These are phyloP conservation scores for Scolopax mira DNA, from an alignment of 2,113 vertebrate genomes.

Conservation along the genomic window DNA sequence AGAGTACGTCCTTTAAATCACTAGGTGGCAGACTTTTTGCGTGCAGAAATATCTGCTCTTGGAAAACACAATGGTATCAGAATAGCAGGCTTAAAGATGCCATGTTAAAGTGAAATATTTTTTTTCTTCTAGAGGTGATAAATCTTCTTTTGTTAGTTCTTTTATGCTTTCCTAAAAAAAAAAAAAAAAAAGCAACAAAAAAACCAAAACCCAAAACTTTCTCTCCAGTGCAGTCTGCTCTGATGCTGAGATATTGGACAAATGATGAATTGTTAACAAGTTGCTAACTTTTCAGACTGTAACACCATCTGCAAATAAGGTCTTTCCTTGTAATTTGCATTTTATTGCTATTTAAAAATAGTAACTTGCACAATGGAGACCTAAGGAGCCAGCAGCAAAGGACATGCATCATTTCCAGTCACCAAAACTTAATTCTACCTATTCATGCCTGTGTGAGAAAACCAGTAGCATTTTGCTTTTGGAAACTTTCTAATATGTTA, in stretches of 20 bases:
- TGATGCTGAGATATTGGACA: neutral
- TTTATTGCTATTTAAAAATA: constrained; percentile 18
- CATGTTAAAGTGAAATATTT: neutral
- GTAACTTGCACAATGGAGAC: constrained; percentile 6
- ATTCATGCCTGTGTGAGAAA: neutral
- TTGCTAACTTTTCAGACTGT: neutral
- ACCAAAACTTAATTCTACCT: constrained; percentile 1
- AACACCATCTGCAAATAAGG: neutral
- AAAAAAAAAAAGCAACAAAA: neutral
- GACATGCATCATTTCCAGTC: constrained; percentile 1
- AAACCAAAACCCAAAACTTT: neutral
- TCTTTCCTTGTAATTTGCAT: neutral
- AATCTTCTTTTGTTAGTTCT: neutral
- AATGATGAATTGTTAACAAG: neutral
- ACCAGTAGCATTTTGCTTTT: neutral
- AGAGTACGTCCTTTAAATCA: neutral
- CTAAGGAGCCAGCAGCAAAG: neutral
- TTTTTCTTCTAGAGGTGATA: neutral
- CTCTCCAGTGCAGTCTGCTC: neutral
- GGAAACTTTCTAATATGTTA: neutral
- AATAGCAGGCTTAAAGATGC: neutral
- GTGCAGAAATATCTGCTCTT: neutral
- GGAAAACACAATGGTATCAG: neutral
- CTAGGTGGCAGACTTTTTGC: constrained; percentile 60
- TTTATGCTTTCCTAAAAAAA: neutral